These are phyloP conservation scores for Nycteola revayana DNA, from an alignment of 2,888 invertebrate species.

Conservation along the genomic window DNA sequence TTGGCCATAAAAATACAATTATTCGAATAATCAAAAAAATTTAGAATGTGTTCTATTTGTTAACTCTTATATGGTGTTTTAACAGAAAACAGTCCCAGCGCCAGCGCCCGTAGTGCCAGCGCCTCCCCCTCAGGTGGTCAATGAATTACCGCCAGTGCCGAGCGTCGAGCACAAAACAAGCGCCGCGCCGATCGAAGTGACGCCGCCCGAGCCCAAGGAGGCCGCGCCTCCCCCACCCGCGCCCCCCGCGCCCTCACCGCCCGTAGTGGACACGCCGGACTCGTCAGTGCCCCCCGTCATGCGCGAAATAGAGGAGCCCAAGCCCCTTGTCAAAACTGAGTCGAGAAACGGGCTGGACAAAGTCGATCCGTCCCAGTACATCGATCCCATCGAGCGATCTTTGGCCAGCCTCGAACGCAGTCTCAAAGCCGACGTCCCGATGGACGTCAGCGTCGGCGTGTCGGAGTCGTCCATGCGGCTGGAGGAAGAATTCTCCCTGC, in stretches of 20 bases:
- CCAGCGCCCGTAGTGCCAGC: constrained; percentile 31
- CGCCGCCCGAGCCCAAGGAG: constrained; percentile 22
- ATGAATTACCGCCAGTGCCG: constrained; percentile 44
- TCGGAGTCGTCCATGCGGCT: constrained; percentile 74
- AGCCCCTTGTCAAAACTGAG: constrained; percentile 53
- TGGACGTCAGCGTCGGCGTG: constrained; percentile 76
- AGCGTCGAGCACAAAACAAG: constrained; percentile 36
- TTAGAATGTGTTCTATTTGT: too few species aligned
- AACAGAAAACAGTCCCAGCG: constrained; percentile 44
- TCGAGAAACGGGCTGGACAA: constrained; percentile 71
- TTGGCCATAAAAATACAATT: too few species aligned
- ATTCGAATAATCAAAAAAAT: too few species aligned
- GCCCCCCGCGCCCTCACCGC: constrained; percentile 32
- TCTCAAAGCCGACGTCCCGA: constrained; percentile 80
- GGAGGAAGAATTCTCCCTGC: constrained; percentile 70
- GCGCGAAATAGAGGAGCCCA: constrained; percentile 44
- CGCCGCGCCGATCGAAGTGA: constrained; percentile 45
- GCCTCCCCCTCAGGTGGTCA: constrained; percentile 28
- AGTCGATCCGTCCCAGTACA: constrained; percentile 70
- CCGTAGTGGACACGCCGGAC: constrained; percentile 40
- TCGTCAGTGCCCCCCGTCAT: constrained; percentile 42
- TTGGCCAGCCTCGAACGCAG: constrained; percentile 86
- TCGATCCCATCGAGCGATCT: constrained; percentile 87
- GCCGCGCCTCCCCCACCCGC: constrained; percentile 40
- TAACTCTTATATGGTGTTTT: too few species aligned